Evolutionary conservation across 2,797 vertebrate genomes (phyloP), one percentile per base, ranked within the genome.

Genomic region (Hydrophis major): DNA sequence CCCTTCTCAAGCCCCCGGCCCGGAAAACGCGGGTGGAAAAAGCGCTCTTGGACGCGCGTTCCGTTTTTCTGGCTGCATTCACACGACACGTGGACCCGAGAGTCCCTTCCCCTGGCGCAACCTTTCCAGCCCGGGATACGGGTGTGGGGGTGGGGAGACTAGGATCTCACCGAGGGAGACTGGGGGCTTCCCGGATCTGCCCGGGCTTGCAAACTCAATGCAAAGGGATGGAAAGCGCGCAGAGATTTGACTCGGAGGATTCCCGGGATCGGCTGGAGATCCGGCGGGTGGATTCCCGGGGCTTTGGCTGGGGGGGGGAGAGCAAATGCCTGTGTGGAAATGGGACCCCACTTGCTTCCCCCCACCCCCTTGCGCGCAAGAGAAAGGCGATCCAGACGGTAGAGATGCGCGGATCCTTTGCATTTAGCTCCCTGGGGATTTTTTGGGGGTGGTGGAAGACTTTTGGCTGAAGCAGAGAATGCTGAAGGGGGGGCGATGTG

Each of bases 291-390:
- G 92, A 83, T 4, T 59, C 50, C 32, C 27, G 14, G 78, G 83
- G 87, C 59, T 53, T 53, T 53, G 50, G 50, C 50, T 10, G 1
- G 63, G n/a, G 11, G 3, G 14, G 11, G 1, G 22, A 0, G 18
- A 14, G 59, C 4, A 0, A 20, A 3, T 10, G 22, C 83, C 42
- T 10, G 8, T 1, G 20, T 22, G 7, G 27, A 22, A 50, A 50
- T 14, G 25, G 32, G 32, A 10, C 4, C 32, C 1, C 1, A 1
- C 50, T 10, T 50, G 42, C 78, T 1, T 42, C 42, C 10, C 0
- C 22, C 6, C 20, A 25, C 2, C 10, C 20, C 4, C 10, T 28
- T 87, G 86, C 12, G 12, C n/a, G 66, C 66, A 32, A 69, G 2
- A n/a, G 86, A 87, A 56, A n/a, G 28, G 2, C 14, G 16, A 14